Conservation (phyloP, 2,797 vertebrate genomes). For the Acestrorhynchus altus region DNA sequence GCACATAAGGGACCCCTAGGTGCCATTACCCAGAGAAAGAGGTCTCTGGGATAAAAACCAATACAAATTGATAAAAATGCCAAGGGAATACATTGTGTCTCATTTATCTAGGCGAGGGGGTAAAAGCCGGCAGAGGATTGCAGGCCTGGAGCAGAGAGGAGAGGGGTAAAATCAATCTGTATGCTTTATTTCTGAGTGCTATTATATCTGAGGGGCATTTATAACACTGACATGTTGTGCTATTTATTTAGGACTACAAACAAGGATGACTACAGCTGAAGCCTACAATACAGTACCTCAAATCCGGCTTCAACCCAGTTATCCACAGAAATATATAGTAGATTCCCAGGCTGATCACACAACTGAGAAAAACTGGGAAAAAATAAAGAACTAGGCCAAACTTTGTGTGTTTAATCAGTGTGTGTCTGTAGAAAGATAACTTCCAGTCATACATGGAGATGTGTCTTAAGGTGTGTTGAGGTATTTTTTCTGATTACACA, state of each 20-base stretch:
- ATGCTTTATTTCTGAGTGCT: constrained; percentile 61
- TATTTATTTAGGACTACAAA: constrained; percentile 59
- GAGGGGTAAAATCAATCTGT: constrained; percentile 62
- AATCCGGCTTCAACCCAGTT: not conserved
- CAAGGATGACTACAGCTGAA: constrained; percentile 46
- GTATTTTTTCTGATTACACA: constrained; percentile 18
- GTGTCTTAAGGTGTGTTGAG: not conserved
- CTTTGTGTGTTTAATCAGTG: not conserved
- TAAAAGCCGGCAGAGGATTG: constrained; percentile 52
- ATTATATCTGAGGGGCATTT: constrained; percentile 64
- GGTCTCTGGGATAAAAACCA: constrained; percentile 54
- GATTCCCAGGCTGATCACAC: not conserved
- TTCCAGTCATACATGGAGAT: not conserved
- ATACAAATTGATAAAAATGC: constrained; percentile 66
- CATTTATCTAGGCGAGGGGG: constrained; percentile 60
- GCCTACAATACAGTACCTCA: not conserved
- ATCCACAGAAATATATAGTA: not conserved
- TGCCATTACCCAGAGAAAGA: constrained; percentile 56
- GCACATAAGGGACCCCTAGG: constrained; percentile 46
- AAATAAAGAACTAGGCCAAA: not conserved
- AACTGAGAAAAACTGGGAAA: not conserved
- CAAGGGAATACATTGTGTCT: constrained; percentile 60
- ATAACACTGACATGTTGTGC: constrained; percentile 66
- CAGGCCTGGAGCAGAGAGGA: constrained; percentile 37
- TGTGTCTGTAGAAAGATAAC: not conserved